Base-by-base conservation (phyloP, 2,888 invertebrate genomes). In the Ypsolopha scabrella region DNA sequence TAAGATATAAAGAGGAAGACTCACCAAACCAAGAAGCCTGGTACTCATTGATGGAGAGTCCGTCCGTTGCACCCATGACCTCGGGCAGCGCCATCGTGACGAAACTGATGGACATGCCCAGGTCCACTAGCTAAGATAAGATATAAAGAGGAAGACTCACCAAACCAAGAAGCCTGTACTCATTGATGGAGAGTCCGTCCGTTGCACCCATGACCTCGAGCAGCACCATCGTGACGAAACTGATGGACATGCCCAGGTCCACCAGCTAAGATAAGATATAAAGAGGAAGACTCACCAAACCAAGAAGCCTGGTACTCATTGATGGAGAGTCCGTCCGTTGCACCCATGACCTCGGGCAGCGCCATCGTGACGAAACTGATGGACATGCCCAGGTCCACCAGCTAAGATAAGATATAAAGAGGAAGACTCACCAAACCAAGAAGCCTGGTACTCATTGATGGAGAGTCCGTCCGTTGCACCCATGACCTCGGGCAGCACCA, bases 21-120 rank as follows among this genome's bases (percentile, higher is more conserved):
- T n/a, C n/a, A n/a, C n/a, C 88, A 58, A 89, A 88, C 89, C 89
- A 90, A 0, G 89, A 89, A 0, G 89, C 88, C 58, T 89, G 80
- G 43, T 76, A 75, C 57, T 87, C 74, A 43, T 79, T 82, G 49
- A 89, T 76, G 35, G 82, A 79, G 1, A 90, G 62, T 0, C 85
- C 86, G 41, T 83, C 77, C 50, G 81, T 79, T 0, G 87, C 86
- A 7, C 87, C 77, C 41, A 88, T 67, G 0, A 90, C 80, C 2
- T 87, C 88, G 7, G 89, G 88, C 48, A 89, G 72, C 24, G 89
- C 87, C 72, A 89, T 87, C 0, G 90, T 89, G 6, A 89, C 87
- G 62, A 89, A 89, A 55, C 86, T 88, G 56, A 88, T 73, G 14
- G 89, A 88, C 81, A 89, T 77, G 10, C 89, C 89, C 41, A 89